Evolutionary conservation across 2,888 invertebrate species (phyloP).

Genomic region (Drosophila eohydei): DNA sequence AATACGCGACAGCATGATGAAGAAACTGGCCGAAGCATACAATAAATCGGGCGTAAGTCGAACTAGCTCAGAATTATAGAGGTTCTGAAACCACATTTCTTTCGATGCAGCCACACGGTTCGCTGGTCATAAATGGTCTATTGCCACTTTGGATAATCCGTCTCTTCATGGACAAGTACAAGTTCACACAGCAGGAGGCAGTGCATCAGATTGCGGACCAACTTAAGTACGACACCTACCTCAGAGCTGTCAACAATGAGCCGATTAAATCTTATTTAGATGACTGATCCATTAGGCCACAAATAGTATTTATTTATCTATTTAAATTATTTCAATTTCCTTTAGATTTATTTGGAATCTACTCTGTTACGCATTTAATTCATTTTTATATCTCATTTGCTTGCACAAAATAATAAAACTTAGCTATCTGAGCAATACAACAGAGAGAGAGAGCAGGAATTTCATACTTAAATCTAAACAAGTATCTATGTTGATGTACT

Average conservation of each 20-base stretch:
- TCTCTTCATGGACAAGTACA: conserved; percentile 78
- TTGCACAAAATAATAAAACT: conserved; percentile 23
- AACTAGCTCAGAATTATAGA: neutral
- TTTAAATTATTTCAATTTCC: conserved; percentile 15
- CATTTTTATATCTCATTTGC: conserved; percentile 22
- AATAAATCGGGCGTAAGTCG: conserved; percentile 48
- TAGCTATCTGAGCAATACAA: conserved; percentile 29
- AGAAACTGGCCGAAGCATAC: conserved; percentile 46
- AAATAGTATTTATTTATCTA: conserved; percentile 1
- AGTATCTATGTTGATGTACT: conserved; percentile 41
- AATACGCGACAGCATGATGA: conserved; percentile 62
- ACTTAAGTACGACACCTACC: conserved; percentile 63
- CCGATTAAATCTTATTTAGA: conserved; percentile 49
- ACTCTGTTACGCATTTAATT: conserved; percentile 28
- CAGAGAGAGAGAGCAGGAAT: conserved; percentile 61
- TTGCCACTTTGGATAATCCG: conserved; percentile 81
- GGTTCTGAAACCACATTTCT: neutral
- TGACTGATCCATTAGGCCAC: neutral
- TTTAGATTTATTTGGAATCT: conserved; percentile 24
- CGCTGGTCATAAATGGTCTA: conserved; percentile 78
- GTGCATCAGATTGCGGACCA: conserved; percentile 75
- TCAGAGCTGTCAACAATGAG: conserved; percentile 55
- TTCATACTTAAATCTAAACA: conserved; percentile 63
- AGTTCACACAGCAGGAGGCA: conserved; percentile 67
- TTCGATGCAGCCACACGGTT: conserved; percentile 58